Percentiles rank a stretch among this genome's conserved stretches.
phyloP scores from a whole-genome alignment of 2,797 vertebrate species.

The Gymnoscopelus microlampas region DNA sequence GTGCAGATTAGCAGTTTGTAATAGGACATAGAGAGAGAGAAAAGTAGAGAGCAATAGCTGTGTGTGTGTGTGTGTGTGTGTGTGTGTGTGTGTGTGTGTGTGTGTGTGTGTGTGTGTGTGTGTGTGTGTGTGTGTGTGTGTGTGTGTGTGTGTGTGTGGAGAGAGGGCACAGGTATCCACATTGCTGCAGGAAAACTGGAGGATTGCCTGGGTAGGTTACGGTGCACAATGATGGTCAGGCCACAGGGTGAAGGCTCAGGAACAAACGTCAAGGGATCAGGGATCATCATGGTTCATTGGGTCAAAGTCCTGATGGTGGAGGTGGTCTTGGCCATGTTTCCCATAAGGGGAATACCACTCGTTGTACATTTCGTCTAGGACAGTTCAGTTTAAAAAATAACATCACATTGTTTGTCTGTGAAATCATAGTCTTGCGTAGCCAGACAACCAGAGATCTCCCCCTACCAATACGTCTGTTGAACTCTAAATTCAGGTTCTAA shows the following conservation, averaged over 20 bases:
- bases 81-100: conserved; percentile 20
- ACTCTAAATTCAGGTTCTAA: too few species aligned
- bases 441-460: too few species aligned
- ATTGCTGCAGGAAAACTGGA: neutral
- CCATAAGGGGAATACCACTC: conserved; percentile 47
- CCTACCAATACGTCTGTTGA: too few species aligned
- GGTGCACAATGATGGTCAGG: conserved; percentile 38
- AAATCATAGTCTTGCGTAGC: too few species aligned
- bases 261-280: conserved; percentile 11
- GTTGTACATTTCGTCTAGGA: neutral
- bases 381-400: neutral
- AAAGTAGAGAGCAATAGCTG: conserved; percentile 9
- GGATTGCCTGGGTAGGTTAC: conserved; percentile 18
- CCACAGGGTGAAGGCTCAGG: conserved; percentile 19
- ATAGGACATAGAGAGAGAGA: conserved; percentile 17
- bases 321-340: conserved; percentile 53
- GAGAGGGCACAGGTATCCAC: neutral
- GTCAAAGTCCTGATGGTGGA: conserved; percentile 16
- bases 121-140: neutral
- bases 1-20: neutral
- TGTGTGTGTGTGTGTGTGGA: too few species aligned
- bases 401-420: neutral
- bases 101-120: neutral
- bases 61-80: conserved; percentile 16
- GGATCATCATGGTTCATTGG: conserved; percentile 26